phyloP scores from a whole-genome alignment of 1,140 invertebrate genomes.

The Wasmannia auropunctata region DNA sequence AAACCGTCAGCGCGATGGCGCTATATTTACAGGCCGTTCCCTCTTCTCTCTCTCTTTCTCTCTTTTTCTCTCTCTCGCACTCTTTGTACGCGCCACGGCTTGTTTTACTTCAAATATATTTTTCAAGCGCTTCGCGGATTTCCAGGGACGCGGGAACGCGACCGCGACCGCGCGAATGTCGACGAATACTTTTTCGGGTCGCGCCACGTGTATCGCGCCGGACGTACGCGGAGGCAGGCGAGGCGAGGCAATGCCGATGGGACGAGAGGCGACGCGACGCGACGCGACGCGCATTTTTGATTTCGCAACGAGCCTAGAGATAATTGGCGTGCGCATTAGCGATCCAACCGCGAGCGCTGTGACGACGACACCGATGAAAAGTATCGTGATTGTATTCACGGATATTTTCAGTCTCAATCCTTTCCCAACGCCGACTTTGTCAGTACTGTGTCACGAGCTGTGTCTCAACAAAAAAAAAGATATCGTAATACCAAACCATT shows the following conservation, averaged over 20 bases:
- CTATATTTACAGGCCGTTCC: constrained; percentile 64
- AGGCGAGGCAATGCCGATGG: background rate
- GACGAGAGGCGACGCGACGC: constrained; percentile 1
- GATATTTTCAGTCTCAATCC: constrained; percentile 11
- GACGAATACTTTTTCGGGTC: constrained; percentile 45
- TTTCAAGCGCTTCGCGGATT: constrained; percentile 26
- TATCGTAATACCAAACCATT: no score
- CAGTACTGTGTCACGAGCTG: no score
- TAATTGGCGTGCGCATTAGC: constrained; percentile 47
- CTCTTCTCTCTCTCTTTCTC: background rate
- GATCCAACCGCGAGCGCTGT: constrained; percentile 21
- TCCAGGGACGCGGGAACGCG: background rate
- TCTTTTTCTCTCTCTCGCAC: background rate
- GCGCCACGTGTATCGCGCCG: constrained; percentile 44
- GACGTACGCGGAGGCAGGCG: constrained; percentile 18
- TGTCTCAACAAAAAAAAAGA: background rate
- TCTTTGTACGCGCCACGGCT: background rate
- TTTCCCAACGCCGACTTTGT: background rate
- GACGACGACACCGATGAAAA: background rate
- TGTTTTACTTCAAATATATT: constrained; percentile 49
- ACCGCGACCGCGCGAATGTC: constrained; percentile 10
- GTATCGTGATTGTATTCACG: background rate
- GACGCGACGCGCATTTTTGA: constrained; percentile 53
- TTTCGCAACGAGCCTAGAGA: constrained; percentile 54
- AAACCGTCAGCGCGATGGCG: constrained; percentile 66